Evolutionary conservation across 2,113 vertebrate genomes (phyloP).

Genomic region (Leucoraja erinaceus): DNA sequence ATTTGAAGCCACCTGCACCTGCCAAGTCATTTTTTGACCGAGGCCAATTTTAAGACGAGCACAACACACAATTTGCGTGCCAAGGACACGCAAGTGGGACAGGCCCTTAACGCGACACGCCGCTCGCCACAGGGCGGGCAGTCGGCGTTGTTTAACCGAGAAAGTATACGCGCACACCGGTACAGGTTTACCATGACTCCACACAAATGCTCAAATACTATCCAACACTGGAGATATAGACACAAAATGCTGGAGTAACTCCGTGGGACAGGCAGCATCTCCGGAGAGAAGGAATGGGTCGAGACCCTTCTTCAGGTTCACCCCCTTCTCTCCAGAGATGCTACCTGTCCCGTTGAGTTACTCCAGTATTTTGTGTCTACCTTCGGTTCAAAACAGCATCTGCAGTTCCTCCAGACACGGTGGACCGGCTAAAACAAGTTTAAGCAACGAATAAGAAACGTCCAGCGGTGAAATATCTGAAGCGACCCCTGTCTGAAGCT

Average conservation of each 20-base stretch:
- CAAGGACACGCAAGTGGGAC: too few species aligned
- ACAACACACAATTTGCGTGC: background rate
- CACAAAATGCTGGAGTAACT: too few species aligned
- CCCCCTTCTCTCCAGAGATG: too few species aligned
- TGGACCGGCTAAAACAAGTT: background rate
- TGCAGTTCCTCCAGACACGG: too few species aligned
- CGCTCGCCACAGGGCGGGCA: background rate
- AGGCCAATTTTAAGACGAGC: background rate
- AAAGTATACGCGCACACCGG: background rate
- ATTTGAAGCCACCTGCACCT: conserved; percentile 13
- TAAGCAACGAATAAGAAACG: background rate
- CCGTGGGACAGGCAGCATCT: too few species aligned
- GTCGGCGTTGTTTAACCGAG: background rate
- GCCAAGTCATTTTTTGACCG: background rate
- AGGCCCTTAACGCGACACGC: too few species aligned
- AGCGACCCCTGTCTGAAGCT: background rate
- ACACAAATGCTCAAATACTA: too few species aligned
- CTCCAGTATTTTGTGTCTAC: too few species aligned
- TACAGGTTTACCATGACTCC: background rate
- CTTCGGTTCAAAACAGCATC: too few species aligned
- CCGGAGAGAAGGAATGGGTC: too few species aligned
- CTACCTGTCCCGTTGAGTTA: too few species aligned
- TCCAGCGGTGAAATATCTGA: background rate
- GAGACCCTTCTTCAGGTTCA: too few species aligned
- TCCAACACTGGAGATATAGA: background rate